Base-by-base conservation (phyloP, 2,888 invertebrate genomes). In the Cordilura impudica region DNA sequence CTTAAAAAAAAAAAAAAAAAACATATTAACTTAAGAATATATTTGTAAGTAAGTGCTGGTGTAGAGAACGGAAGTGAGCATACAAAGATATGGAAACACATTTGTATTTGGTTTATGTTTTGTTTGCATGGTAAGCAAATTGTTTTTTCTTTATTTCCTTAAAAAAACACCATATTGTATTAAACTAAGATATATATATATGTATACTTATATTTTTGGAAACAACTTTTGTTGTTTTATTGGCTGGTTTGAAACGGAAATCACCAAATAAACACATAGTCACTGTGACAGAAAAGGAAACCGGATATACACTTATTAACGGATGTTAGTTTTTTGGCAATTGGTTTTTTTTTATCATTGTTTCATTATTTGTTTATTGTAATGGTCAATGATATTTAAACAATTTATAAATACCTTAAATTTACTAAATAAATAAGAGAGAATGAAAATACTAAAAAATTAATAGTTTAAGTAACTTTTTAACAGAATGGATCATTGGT, bases 281-380 rank as follows among this genome's bases (percentile, higher is more conserved):
- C 29, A 19, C 8, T 49, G 4, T 21, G 31, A 49, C 19, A 21
- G 10, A 21, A 49, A 6, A 26, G 63, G 61, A 63, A 63, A 75
- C 56, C 69, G 69, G 75, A 75, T 63, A 67, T 35, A 71, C 49
- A 77, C 54, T 56, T 39, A 72, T 77, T 67, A 56, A 54, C 60
- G 71, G 76, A 71, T 74, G 67, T 39, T 74, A 63, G 63, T 56
- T 54, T 31, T 12, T 66, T 26, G 35, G 23, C 39, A 16, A 43
- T 54, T 23, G 43, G 16, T 31, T 19, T 60, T 29, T 18, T 56
- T 54, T 67, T 43, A 21, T 54, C 2, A 2, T 60, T 43, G 21
- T 18, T 3, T 35, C 12, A 1, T 56, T n/a, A 31, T 56, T 12
- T 35, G 3, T 43, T 4, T 39, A 29, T 45, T 54, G 43, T n/a